phyloP scores from a whole-genome alignment of 2,113 vertebrate species.

The Phodopus roborovskii region DNA sequence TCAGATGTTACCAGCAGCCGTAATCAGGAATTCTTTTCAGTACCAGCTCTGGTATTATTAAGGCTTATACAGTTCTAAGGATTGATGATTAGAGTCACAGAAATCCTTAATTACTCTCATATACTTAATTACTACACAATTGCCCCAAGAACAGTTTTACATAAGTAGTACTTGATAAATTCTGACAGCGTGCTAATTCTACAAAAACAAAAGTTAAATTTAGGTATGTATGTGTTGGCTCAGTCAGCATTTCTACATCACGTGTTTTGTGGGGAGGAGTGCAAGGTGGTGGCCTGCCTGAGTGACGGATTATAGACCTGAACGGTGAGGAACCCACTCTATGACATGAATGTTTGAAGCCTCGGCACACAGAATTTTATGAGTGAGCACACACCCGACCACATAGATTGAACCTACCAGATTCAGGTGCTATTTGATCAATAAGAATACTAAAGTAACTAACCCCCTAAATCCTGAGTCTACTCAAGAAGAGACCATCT shows the following conservation, averaged over 20 bases:
- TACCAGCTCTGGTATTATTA: constrained; percentile 41
- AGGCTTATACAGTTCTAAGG: constrained; percentile 37
- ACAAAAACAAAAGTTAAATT: constrained; percentile 65
- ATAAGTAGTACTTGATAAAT: constrained; percentile 63
- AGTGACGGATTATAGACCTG: not conserved
- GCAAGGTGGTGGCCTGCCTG: not conserved
- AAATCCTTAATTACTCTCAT: constrained; percentile 63
- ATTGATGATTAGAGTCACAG: constrained; percentile 63
- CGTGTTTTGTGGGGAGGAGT: not conserved
- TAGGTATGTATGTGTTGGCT: not conserved
- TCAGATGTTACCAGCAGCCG: not conserved
- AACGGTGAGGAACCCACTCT: not conserved
- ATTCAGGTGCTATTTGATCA: not conserved
- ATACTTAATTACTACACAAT: constrained; percentile 68
- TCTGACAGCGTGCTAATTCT: constrained; percentile 63
- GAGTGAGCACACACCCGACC: no score
- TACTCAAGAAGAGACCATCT: not conserved
- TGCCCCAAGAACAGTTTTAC: constrained; percentile 58
- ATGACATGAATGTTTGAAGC: not conserved
- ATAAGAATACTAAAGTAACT: not conserved
- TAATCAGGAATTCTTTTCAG: constrained; percentile 51
- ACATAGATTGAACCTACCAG: not conserved
- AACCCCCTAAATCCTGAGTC: not conserved
- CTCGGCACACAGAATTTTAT: not conserved
- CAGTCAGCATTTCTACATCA: not conserved